Percentiles rank a stretch among this genome's conserved stretches.
Conservation (phyloP, 2,113 vertebrate genomes). For the Oncorhynchus mykiss region DNA sequence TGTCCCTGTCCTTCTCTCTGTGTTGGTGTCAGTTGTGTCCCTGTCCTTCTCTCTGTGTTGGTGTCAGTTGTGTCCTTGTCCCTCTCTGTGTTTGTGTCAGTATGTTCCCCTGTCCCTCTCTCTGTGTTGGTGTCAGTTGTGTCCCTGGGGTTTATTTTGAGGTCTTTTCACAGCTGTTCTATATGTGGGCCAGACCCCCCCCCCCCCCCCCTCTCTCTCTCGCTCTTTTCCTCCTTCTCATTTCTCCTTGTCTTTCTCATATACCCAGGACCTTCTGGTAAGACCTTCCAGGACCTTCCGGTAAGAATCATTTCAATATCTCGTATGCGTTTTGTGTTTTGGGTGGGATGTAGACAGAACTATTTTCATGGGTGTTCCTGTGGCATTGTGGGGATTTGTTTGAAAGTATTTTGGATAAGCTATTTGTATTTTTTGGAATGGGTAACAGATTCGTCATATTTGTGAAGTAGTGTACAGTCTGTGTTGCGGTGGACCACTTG, state of each 20-base stretch:
- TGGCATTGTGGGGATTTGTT: neutral
- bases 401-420: neutral
- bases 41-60: too few relatives aligned
- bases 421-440: neutral
- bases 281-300: conserved; percentile 60
- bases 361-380: neutral
- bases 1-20: too few relatives aligned
- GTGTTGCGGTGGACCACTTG: neutral
- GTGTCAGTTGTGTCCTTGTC: too few relatives aligned
- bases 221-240: conserved; percentile 37
- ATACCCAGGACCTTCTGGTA: conserved; percentile 66
- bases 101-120: conserved; percentile 34
- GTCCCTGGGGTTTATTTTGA: conserved; percentile 74
- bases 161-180: conserved; percentile 75
- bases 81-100: conserved; percentile 63
- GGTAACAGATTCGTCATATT: neutral
- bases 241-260: conserved; percentile 57
- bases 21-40: too few relatives aligned
- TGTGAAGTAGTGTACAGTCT: neutral
- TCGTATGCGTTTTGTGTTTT: conserved; percentile 9
- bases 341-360: too few relatives aligned
- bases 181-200: conserved; percentile 47
- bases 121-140: conserved; percentile 35
- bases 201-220: neutral
- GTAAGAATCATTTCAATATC: conserved; percentile 67